Evolutionary conservation across 1,140 invertebrate genomes (phyloP).

Genomic region (Caligus rogercresseyi): DNA sequence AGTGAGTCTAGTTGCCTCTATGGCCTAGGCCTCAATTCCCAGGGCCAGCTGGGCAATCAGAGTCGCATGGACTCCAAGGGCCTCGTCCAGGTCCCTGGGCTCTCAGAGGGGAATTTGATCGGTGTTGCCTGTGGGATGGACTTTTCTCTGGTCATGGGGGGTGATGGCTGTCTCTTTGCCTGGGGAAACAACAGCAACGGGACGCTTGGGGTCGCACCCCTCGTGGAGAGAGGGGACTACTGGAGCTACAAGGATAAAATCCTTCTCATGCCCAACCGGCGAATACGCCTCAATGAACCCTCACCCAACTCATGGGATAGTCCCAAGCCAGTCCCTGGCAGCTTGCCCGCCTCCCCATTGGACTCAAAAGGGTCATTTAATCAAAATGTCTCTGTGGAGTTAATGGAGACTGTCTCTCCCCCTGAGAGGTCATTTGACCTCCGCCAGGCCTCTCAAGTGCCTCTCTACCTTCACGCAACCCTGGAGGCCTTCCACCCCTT

Average conservation of each 20-base stretch:
- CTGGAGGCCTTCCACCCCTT: background rate
- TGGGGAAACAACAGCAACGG: constrained; percentile 11
- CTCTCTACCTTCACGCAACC: constrained; percentile 12
- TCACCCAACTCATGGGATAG: constrained; percentile 30
- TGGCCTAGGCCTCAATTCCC: constrained; percentile 46
- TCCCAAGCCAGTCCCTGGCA: constrained; percentile 33
- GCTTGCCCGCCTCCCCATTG: constrained; percentile 36
- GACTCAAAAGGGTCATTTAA: constrained; percentile 25
- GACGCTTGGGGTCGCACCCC: constrained; percentile 29
- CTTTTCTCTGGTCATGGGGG: background rate
- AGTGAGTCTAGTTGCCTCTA: constrained; percentile 27
- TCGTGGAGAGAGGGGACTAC: constrained; percentile 25
- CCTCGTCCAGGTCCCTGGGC: background rate
- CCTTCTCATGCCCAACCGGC: constrained; percentile 32
- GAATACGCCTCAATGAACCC: constrained; percentile 31
- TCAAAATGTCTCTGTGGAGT: constrained; percentile 25
- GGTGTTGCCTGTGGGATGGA: constrained; percentile 7
- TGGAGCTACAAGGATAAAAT: constrained; percentile 26
- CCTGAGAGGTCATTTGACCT: background rate
- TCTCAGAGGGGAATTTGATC: constrained; percentile 1
- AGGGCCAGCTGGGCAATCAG: constrained; percentile 45
- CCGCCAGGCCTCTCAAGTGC: background rate
- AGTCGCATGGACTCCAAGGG: constrained; percentile 22
- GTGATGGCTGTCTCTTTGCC: constrained; percentile 5
- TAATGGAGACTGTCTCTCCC: background rate